Base-by-base conservation (phyloP, 2,797 vertebrate genomes). In the Gouania willdenowi region DNA sequence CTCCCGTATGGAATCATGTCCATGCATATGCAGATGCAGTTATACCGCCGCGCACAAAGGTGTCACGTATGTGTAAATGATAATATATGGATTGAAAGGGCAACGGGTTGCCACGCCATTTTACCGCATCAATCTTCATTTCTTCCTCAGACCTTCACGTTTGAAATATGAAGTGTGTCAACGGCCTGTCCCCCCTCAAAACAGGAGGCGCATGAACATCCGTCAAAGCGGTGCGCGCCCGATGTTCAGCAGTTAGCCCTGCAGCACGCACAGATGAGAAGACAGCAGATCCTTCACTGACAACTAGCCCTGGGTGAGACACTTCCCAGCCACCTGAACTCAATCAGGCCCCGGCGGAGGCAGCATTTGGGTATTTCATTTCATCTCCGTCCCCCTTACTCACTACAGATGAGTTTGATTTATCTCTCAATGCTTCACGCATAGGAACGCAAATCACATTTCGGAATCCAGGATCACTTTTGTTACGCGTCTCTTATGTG, bases 71-170 rank as follows among this genome's bases (percentile, higher is more conserved):
- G 63, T 80, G 71, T 76, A 88, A 88, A 88, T 85, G 75, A 88
- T 85, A 85, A 89, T 82, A 69, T 81, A 86, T 86, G 83, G 69
- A 70, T 63, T 30, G 49, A 55, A 74, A 31, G 66, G 74, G 64
- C 73, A 39, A 58, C 27, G 71, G 60, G 53, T 46, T 66, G 59
- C 49, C 12, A 52, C 7, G 37, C 58, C 59, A 38, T 58, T 77
- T 72, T 56, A 26, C 22, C 25, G 37, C 82, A 90, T 90, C 88
- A 86, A 89, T 90, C 88, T 90, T 89, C 81, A 90, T 90, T 90
- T 85, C 70, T 62, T 66, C 57, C 77, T 77, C 79, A 81, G 86
- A 84, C 84, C 72, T 81, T 60, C n/a, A 75, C 53, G 58, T 76
- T 78, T 88, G 87, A 89, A 86, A 86, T 81, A 89, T 88, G 87